phyloP scores from a whole-genome alignment of 2,888 invertebrate species.

The Carcina quercana region DNA sequence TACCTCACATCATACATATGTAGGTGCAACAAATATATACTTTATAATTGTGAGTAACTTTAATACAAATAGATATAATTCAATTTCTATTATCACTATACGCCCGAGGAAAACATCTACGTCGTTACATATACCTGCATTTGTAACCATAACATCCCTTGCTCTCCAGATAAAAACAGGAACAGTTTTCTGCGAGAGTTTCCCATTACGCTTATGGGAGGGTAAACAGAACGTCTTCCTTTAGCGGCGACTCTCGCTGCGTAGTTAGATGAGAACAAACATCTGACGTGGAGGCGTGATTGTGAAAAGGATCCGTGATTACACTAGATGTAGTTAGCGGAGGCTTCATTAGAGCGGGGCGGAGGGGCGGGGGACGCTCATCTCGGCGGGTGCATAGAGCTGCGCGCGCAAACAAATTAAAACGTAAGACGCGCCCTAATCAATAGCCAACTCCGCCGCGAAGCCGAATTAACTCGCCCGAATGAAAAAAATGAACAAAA shows the following conservation, averaged over 20 bases:
- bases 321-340: constrained; percentile 53
- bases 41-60: background rate
- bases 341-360: constrained; percentile 56
- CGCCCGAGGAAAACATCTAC: too few relatives aligned
- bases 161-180: too few relatives aligned
- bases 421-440: constrained; percentile 75
- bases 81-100: too few relatives aligned
- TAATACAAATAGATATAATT: too few relatives aligned
- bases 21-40: background rate
- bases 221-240: constrained; percentile 24
- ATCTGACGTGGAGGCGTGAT: constrained; percentile 47
- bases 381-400: constrained; percentile 68
- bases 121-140: background rate
- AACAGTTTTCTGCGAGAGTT: constrained; percentile 10
- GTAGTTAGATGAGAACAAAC: constrained; percentile 31
- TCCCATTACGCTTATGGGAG: constrained; percentile 24
- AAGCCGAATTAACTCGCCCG: constrained; percentile 73
- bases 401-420: constrained; percentile 75
- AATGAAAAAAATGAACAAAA: constrained; percentile 75
- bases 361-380: constrained; percentile 38
- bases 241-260: constrained; percentile 1
- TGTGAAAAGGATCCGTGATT: constrained; percentile 60
- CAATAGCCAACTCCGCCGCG: constrained; percentile 71
- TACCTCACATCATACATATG: background rate
- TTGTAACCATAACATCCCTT: background rate